A percentile compares a stretch with the other conserved stretches of the same genome.
phyloP scores from a whole-genome alignment of 2,113 vertebrate genomes.

The Daboia siamensis region DNA sequence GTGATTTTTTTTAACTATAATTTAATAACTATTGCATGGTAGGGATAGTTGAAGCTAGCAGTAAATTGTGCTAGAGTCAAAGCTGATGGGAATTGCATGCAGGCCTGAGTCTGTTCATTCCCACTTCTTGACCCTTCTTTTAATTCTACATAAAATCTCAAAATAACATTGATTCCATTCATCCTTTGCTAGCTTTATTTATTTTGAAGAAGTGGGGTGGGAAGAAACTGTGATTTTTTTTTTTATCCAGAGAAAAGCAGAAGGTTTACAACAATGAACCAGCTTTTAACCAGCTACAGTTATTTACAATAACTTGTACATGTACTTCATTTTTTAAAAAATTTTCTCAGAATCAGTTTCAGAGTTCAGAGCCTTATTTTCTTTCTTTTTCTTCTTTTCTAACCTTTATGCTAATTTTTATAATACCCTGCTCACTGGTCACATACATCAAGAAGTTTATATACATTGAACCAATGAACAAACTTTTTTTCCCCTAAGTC shows the following conservation, averaged over 20 bases:
- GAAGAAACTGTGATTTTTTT: not conserved
- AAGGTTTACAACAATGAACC: not conserved
- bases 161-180: not conserved
- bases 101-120: not conserved
- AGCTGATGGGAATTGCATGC: not conserved
- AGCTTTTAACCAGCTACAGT: not conserved
- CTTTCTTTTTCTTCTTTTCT: not conserved
- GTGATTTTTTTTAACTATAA: not conserved
- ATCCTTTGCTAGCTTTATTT: not conserved
- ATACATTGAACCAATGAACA: not conserved
- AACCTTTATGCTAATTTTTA: not conserved
- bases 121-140: not conserved
- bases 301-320: not conserved
- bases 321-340: not conserved
- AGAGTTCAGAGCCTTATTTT: not conserved
- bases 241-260: not conserved
- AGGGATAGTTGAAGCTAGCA: not conserved
- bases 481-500: not conserved
- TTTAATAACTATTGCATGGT: not conserved
- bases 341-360: not conserved
- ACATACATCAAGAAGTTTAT: not conserved
- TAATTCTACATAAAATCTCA: not conserved
- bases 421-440: not conserved
- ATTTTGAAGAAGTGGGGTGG: not conserved
- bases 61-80: not conserved